phyloP scores from a whole-genome alignment of 2,113 vertebrate genomes.

The Todiramphus saurophagus region DNA sequence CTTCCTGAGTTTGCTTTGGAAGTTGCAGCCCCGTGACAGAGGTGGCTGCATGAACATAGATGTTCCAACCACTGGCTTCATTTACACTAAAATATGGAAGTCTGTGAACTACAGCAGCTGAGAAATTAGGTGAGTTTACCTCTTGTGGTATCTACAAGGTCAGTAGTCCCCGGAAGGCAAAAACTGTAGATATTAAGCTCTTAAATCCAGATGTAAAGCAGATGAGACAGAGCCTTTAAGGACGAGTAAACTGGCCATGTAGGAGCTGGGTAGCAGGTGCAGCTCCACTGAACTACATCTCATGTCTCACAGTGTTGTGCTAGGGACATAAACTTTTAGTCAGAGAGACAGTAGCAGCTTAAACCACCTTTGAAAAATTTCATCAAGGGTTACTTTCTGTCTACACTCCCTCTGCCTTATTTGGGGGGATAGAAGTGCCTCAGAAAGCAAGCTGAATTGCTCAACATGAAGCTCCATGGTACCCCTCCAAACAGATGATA shows the following conservation, averaged over 20 bases:
- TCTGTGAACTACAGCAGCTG: not conserved
- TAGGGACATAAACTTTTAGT: not conserved
- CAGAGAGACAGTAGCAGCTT: not conserved
- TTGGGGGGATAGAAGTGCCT: not conserved
- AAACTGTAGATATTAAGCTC: not conserved
- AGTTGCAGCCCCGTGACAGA: not conserved
- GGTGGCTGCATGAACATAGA: not conserved
- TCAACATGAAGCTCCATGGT: not conserved
- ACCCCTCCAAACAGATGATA: slow-evolving; percentile 4
- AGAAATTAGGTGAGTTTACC: not conserved
- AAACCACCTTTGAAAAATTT: not conserved
- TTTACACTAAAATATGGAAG: not conserved
- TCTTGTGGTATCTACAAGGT: not conserved
- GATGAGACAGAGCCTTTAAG: not conserved
- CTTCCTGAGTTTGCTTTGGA: not conserved
- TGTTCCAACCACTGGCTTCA: not conserved
- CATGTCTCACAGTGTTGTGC: not conserved
- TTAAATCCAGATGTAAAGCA: not conserved
- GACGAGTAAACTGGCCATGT: not conserved
- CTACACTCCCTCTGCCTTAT: not conserved
- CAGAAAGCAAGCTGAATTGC: not conserved
- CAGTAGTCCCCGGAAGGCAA: not conserved
- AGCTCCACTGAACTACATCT: not conserved
- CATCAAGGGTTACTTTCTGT: not conserved
- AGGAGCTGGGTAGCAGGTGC: not conserved